phyloP scores from a whole-genome alignment of 2,113 vertebrate species.

The Peromyscus californicus region DNA sequence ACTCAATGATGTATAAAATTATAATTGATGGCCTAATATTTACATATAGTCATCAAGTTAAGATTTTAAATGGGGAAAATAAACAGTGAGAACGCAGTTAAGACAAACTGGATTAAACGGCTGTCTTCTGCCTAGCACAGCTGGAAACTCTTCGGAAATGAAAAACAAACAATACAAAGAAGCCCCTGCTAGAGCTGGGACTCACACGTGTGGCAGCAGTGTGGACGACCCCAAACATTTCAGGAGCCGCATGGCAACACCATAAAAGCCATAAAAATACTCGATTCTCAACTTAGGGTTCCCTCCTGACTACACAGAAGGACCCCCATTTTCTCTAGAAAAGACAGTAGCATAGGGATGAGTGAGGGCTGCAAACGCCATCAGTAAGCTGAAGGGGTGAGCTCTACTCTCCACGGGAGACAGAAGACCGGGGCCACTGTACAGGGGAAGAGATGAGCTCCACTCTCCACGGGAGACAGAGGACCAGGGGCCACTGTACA shows the following conservation, averaged over 20 bases:
- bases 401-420: too few species aligned
- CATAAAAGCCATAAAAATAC: constrained; percentile 24
- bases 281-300: constrained; percentile 35
- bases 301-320: not conserved
- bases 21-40: not conserved
- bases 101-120: constrained; percentile 41
- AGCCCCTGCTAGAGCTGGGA: not conserved
- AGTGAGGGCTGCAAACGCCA: not conserved
- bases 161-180: not conserved
- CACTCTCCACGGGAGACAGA: too few species aligned
- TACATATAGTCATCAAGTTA: not conserved
- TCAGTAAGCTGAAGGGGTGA: not conserved
- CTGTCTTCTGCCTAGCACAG: not conserved
- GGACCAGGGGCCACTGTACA: too few species aligned
- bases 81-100: constrained; percentile 31
- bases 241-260: constrained; percentile 28
- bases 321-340: not conserved
- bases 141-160: not conserved
- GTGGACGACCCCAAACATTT: not conserved
- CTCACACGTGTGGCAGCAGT: not conserved
- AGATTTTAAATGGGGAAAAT: constrained; percentile 43
- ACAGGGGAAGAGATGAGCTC: too few species aligned
- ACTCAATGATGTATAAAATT: constrained; percentile 6
- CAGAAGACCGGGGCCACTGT: too few species aligned
- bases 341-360: not conserved